Conservation (phyloP, 2,888 invertebrate genomes). For the Lagria hirta region DNA sequence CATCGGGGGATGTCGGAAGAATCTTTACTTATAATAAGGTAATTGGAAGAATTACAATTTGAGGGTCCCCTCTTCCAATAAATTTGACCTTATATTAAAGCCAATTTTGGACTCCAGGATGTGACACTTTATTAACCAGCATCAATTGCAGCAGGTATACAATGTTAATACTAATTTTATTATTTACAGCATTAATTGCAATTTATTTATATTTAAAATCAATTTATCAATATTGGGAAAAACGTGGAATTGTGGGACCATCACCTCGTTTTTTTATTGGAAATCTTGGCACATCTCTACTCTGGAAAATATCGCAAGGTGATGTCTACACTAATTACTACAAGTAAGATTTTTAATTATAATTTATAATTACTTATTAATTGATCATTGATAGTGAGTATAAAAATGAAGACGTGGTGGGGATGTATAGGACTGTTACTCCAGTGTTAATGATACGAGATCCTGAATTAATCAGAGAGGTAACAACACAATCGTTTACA, state of each 20-base stretch:
- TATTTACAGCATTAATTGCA: too few relatives aligned
- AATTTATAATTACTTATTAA: not conserved
- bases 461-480: conserved; percentile 46
- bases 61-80: too few relatives aligned
- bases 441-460: conserved; percentile 47
- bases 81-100: too few relatives aligned
- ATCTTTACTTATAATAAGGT: too few relatives aligned
- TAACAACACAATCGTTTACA: conserved; percentile 47
- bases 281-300: conserved; percentile 37
- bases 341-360: conserved; percentile 25
- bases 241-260: conserved; percentile 37
- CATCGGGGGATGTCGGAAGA: too few relatives aligned
- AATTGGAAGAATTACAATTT: too few relatives aligned
- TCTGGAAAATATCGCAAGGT: conserved; percentile 36
- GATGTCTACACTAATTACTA: conserved; percentile 40
- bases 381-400: conserved; percentile 38
- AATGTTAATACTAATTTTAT: too few relatives aligned
- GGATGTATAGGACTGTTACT: conserved; percentile 43
- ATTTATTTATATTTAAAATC: too few relatives aligned
- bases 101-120: too few relatives aligned
- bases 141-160: too few relatives aligned
- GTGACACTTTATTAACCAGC: too few relatives aligned
- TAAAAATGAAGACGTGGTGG: conserved; percentile 44
- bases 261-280: conserved; percentile 28
- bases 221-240: conserved; percentile 35